phyloP scores from a whole-genome alignment of 2,113 vertebrate genomes.

The Sturnira hondurensis region DNA sequence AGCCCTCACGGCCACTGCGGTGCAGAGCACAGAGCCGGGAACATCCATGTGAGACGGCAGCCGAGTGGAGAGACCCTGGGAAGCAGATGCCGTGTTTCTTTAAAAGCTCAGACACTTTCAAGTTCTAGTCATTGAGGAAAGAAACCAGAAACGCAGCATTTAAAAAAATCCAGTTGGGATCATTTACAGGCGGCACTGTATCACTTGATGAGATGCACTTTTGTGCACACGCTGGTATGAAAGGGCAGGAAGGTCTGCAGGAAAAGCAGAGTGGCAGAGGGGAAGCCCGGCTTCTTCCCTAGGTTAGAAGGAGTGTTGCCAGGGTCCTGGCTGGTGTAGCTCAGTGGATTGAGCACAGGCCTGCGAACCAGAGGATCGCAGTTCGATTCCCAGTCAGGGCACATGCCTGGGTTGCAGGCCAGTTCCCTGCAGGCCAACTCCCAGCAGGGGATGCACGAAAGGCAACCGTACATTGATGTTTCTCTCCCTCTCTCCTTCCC shows the following conservation, averaged over 20 bases:
- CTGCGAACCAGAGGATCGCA: too few relatives aligned
- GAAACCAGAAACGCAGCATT: background rate
- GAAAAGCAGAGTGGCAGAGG: background rate
- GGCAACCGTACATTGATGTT: too few relatives aligned
- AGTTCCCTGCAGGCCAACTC: too few relatives aligned
- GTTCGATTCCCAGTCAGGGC: too few relatives aligned
- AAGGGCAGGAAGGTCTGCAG: background rate
- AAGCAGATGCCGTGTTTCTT: background rate
- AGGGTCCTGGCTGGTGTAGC: too few relatives aligned
- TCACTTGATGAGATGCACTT: background rate
- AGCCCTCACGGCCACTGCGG: rapidly evolving
- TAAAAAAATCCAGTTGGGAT: background rate
- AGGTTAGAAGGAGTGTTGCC: background rate
- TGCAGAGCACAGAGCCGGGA: background rate
- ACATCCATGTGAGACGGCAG: rapidly evolving
- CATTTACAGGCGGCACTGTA: background rate
- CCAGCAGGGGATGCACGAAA: too few relatives aligned
- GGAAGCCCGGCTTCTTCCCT: background rate
- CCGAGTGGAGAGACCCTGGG: background rate
- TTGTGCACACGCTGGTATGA: background rate
- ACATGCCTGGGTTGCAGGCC: too few relatives aligned
- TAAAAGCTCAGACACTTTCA: background rate
- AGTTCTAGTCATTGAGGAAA: background rate
- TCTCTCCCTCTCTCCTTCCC: too few relatives aligned
- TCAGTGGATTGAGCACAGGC: too few relatives aligned